Evolutionary conservation across 1,140 invertebrate species (phyloP).

Genomic region (Alviniconcha marisindica): DNA sequence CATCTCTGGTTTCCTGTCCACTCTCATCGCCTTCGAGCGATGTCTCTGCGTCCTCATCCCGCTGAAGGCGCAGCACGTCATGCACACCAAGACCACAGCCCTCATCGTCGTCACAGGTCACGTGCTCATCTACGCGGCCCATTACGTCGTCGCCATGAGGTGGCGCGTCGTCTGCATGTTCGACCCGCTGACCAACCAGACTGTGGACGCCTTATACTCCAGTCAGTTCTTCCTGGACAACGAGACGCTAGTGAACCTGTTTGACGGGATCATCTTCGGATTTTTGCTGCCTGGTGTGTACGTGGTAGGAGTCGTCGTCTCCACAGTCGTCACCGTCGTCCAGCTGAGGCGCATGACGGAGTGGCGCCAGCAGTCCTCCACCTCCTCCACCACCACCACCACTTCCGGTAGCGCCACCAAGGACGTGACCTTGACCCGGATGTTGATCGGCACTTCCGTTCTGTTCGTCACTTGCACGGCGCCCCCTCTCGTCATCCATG

Average conservation of each 20-base stretch:
- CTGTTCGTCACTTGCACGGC: slow-evolving; percentile 32
- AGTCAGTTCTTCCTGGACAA: slow-evolving; percentile 20
- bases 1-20: slow-evolving; percentile 34
- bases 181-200: slow-evolving; percentile 10
- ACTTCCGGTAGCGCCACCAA: neutral
- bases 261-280: slow-evolving; percentile 34
- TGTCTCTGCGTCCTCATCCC: slow-evolving; percentile 36
- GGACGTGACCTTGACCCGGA: slow-evolving; percentile 31
- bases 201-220: slow-evolving; percentile 10
- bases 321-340: slow-evolving; percentile 29
- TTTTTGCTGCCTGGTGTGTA: slow-evolving; percentile 25
- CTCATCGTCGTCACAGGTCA: slow-evolving; percentile 16
- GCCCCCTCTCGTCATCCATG: slow-evolving; percentile 23
- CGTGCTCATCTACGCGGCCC: slow-evolving; percentile 2
- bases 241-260: slow-evolving; percentile 22
- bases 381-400: neutral
- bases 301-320: slow-evolving; percentile 17
- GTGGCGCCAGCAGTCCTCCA: slow-evolving; percentile 29
- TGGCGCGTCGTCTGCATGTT: slow-evolving; percentile 32
- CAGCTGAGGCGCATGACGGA: slow-evolving; percentile 29
- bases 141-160: slow-evolving; percentile 21
- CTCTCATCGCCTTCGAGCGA: slow-evolving; percentile 40
- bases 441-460: slow-evolving; percentile 32
- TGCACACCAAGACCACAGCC: slow-evolving; percentile 6
- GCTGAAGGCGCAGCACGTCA: neutral